Evolutionary conservation across 2,888 invertebrate species (phyloP).

Genomic region (Elaeidobius kamerunicus): DNA sequence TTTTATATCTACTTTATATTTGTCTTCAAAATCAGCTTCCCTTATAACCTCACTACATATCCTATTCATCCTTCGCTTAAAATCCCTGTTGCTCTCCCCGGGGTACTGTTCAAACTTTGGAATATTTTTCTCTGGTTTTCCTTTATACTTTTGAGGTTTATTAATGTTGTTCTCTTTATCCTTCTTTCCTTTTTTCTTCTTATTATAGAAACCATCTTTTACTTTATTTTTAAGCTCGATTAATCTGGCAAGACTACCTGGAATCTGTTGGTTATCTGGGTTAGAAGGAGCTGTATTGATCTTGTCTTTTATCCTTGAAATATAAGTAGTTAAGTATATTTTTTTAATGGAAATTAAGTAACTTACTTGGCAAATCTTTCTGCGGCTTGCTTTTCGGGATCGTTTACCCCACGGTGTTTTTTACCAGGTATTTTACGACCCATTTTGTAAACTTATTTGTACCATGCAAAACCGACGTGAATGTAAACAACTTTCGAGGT

Average conservation of each 20-base stretch:
- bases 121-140: constrained; percentile 51
- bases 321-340: neutral
- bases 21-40: constrained; percentile 60
- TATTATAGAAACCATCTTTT: constrained; percentile 40
- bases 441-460: constrained; percentile 49
- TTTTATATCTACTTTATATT: constrained; percentile 58
- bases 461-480: neutral
- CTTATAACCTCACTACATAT: constrained; percentile 60
- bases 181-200: constrained; percentile 38
- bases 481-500: neutral
- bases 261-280: constrained; percentile 69
- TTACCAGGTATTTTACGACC: constrained; percentile 78
- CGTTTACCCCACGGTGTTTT: constrained; percentile 75
- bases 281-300: constrained; percentile 73
- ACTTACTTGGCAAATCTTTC: constrained; percentile 60
- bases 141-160: constrained; percentile 26
- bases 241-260: constrained; percentile 65
- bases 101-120: constrained; percentile 57
- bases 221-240: constrained; percentile 57
- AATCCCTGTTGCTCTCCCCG: constrained; percentile 62
- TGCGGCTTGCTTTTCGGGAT: constrained; percentile 69
- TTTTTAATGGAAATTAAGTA: neutral
- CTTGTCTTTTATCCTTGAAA: constrained; percentile 63
- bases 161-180: neutral
- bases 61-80: constrained; percentile 63